A percentile compares a stretch with the other conserved stretches of the same genome.
Conservation (phyloP, 1,140 invertebrate genomes). For the Galendromus occidentalis region DNA sequence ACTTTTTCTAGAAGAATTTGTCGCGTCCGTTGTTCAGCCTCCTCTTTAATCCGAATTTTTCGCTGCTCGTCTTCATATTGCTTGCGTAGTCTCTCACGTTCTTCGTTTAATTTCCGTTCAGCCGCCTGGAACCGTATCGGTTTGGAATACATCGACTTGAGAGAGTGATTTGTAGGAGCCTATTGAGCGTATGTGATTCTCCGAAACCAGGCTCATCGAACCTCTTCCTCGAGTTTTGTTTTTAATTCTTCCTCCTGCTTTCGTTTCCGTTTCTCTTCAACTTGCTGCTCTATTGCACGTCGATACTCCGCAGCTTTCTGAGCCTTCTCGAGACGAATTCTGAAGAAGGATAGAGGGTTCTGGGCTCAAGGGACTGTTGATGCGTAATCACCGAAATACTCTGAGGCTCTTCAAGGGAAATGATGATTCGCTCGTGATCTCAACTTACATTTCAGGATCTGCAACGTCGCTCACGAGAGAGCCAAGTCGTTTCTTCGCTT, state of each 20-base stretch:
- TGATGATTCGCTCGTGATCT: neutral
- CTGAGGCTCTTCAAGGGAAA: neutral
- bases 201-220: neutral
- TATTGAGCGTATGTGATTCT: neutral
- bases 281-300: neutral
- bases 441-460: neutral
- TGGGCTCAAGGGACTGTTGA: neutral
- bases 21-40: neutral
- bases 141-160: neutral
- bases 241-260: neutral
- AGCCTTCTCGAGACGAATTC: neutral
- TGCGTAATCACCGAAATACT: no score
- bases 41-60: neutral
- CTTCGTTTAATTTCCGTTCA: neutral
- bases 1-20: neutral
- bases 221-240: neutral
- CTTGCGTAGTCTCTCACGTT: neutral
- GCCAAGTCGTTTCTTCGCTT: neutral
- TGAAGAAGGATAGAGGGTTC: neutral
- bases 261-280: neutral
- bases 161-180: neutral
- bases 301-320: conserved; percentile 1
- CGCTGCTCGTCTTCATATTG: conserved; percentile 2
- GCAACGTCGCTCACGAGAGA: neutral
- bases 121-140: neutral